These are phyloP conservation scores for Holacanthella duospinosa DNA, from an alignment of 2,888 invertebrate species.

Conservation along the genomic window DNA sequence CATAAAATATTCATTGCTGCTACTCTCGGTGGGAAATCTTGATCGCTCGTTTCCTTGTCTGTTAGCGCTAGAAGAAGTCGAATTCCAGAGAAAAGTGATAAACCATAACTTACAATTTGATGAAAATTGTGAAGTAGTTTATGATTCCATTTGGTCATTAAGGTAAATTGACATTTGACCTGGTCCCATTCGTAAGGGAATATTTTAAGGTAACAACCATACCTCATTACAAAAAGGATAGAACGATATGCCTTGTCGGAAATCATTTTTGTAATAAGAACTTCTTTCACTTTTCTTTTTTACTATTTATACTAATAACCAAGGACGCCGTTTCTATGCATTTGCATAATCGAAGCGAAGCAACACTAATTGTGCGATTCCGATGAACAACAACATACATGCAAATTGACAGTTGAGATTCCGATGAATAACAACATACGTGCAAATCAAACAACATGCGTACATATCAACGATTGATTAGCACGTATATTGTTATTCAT, in stretches of 20 bases:
- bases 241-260: not conserved
- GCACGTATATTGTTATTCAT: too few species aligned
- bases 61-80: not conserved
- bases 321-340: too few species aligned
- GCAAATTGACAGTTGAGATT: too few species aligned
- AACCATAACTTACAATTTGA: not conserved
- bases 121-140: not conserved
- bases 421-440: too few species aligned
- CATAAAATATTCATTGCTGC: slow-evolving; percentile 7
- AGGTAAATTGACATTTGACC: not conserved
- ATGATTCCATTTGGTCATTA: not conserved
- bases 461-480: too few species aligned
- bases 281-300: too few species aligned
- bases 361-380: too few species aligned
- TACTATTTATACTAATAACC: too few species aligned
- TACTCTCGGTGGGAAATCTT: not conserved
- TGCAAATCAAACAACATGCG: too few species aligned
- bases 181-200: slow-evolving; percentile 8
- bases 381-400: too few species aligned
- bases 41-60: not conserved
- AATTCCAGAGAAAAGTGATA: not conserved
- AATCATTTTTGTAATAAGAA: slow-evolving; percentile 5
- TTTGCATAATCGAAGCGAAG: too few species aligned
- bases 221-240: not conserved
- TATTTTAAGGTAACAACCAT: slow-evolving; percentile 5